phyloP scores from a whole-genome alignment of 1,140 invertebrate genomes.

The Euwallacea fornicatus region DNA sequence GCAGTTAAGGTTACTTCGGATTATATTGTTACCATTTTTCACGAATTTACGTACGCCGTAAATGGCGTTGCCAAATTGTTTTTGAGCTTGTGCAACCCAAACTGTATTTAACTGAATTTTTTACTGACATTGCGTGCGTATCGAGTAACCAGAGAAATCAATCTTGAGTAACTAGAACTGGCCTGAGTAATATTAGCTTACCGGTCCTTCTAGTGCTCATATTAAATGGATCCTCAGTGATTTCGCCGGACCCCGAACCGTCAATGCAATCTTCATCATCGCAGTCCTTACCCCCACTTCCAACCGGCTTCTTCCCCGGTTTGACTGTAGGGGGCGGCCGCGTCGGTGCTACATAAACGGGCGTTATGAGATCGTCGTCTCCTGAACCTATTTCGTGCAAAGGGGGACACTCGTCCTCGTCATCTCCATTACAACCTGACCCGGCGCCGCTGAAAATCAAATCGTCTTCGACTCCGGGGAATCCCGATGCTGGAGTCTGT shows the following conservation, averaged over 20 bases:
- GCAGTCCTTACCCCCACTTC: conserved; percentile 73
- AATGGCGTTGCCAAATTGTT: no score
- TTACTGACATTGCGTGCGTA: no score
- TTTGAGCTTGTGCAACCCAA: not conserved
- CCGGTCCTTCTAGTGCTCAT: not conserved
- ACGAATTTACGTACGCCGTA: no score
- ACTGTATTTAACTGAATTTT: not conserved
- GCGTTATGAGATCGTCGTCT: conserved; percentile 88
- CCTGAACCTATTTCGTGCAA: conserved; percentile 78
- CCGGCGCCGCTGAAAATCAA: conserved; percentile 87
- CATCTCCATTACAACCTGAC: conserved; percentile 81
- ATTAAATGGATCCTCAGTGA: conserved; percentile 59
- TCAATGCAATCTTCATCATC: conserved; percentile 81
- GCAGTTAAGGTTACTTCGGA: no score
- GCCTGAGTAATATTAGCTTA: no score
- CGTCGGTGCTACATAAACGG: conserved; percentile 85
- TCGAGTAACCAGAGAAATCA: no score
- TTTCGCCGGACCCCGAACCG: conserved; percentile 69
- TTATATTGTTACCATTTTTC: no score
- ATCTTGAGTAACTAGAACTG: no score
- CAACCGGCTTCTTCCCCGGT: conserved; percentile 45
- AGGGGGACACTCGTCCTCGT: conserved; percentile 84
- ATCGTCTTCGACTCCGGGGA: conserved; percentile 78
- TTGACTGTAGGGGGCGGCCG: conserved; percentile 66
- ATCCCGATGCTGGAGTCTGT: conserved; percentile 82